Percentiles rank a stretch among this genome's conserved stretches.
phyloP scores from a whole-genome alignment of 2,888 invertebrate genomes.

The Colostygia pectinataria region DNA sequence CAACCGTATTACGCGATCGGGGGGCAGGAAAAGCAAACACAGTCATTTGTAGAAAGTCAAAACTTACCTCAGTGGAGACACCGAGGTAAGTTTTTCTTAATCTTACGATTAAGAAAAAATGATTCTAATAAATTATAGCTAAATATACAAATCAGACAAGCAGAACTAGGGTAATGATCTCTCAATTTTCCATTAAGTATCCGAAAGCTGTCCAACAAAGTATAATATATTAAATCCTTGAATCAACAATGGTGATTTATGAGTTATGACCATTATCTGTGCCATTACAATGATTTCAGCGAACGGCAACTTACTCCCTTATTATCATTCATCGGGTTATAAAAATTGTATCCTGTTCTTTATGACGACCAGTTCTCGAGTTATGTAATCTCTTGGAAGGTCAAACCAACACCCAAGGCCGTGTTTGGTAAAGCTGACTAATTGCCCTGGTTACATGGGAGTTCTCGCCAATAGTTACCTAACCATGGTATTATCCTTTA shows the following conservation, averaged over 20 bases:
- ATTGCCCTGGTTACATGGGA: conserved; percentile 20
- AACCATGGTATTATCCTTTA: conserved; percentile 47
- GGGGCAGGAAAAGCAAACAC: no score
- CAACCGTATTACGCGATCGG: no score
- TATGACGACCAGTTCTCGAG: conserved; percentile 54
- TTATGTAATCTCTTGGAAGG: conserved; percentile 65
- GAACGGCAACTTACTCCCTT: conserved; percentile 30
- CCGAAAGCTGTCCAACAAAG: background rate
- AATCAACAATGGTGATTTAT: conserved; percentile 21
- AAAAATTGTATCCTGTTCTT: conserved; percentile 40
- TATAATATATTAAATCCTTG: background rate
- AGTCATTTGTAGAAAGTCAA: no score
- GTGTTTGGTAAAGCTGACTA: conserved; percentile 58
- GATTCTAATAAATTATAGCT: no score
- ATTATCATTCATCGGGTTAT: conserved; percentile 43
- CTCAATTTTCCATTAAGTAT: conserved; percentile 4
- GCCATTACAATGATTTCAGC: conserved; percentile 40
- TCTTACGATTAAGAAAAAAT: no score
- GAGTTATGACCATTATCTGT: no score
- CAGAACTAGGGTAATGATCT: background rate
- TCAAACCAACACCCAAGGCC: conserved; percentile 58
- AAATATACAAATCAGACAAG: no score
- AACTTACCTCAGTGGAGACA: no score
- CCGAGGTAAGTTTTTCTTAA: no score
- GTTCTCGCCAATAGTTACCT: conserved; percentile 22